A percentile compares a stretch with the other conserved stretches of the same genome.
These are phyloP conservation scores for Zelleria hepariella DNA, from an alignment of 2,888 invertebrate species.

Conservation along the genomic window DNA sequence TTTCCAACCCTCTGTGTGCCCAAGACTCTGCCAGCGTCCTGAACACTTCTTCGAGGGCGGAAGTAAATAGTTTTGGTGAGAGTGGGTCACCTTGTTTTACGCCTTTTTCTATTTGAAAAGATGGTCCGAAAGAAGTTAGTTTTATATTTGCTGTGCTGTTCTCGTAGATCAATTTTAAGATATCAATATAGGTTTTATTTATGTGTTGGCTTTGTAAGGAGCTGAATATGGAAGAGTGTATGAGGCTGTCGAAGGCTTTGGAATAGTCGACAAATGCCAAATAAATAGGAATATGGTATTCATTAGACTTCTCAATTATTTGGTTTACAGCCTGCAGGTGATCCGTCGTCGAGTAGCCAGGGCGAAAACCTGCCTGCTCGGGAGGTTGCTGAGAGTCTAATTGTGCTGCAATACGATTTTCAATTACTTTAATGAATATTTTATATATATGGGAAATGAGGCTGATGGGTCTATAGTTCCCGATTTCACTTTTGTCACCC, in stretches of 20 bases:
- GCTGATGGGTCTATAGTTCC: too few species aligned
- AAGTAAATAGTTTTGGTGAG: neutral
- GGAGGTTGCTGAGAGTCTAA: too few species aligned
- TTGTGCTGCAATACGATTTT: too few species aligned
- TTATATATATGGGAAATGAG: too few species aligned
- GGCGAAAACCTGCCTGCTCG: slow-evolving; percentile 1
- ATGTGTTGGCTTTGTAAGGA: neutral
- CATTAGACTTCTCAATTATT: neutral
- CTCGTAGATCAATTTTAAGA: neutral
- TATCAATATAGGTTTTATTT: neutral
- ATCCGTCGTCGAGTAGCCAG: neutral
- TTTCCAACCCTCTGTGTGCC: too few species aligned
- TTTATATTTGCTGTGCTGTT: neutral
- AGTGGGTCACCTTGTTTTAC: slow-evolving; percentile 2
- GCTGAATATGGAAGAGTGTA: neutral
- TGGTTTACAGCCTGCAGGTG: neutral
- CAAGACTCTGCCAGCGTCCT: too few species aligned
- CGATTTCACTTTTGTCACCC: too few species aligned
- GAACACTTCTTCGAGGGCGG: neutral
- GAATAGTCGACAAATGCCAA: neutral
- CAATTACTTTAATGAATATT: too few species aligned
- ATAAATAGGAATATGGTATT: neutral
- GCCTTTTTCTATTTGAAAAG: neutral
- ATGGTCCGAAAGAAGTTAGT: neutral
- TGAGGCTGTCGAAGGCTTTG: slow-evolving; percentile 2